Evolutionary conservation across 1,140 invertebrate genomes (phyloP).

Genomic region (Papilio xuthus): DNA sequence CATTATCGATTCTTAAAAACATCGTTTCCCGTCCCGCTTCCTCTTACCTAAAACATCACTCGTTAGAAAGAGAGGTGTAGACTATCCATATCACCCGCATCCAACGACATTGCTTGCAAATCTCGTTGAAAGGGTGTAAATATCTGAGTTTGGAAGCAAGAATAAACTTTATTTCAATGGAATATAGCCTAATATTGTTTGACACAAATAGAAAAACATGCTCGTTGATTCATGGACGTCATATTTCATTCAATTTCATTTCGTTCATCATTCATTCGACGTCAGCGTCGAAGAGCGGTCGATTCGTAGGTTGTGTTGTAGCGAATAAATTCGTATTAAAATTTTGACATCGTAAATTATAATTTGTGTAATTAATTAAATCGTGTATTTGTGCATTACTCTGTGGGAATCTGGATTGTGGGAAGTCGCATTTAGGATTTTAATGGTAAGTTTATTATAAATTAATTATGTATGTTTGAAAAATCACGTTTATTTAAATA

Average conservation of each 20-base stretch:
- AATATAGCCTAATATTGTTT: constrained; percentile 38
- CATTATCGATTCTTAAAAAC: constrained; percentile 77
- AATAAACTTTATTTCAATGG: not conserved
- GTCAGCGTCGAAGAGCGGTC: constrained; percentile 21
- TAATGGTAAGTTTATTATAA: constrained; percentile 19
- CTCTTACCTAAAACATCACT: constrained; percentile 17
- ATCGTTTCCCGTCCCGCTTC: constrained; percentile 50
- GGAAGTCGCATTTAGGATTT: constrained; percentile 12
- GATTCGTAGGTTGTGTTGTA: not conserved
- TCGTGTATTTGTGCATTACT: constrained; percentile 24
- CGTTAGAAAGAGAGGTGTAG: constrained; percentile 47
- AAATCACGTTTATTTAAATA: not conserved
- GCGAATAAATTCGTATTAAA: constrained; percentile 12
- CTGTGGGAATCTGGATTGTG: constrained; percentile 26
- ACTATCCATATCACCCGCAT: constrained; percentile 60
- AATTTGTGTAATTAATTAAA: constrained; percentile 23
- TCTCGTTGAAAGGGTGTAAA: constrained; percentile 38
- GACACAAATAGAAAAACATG: not conserved
- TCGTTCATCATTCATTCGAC: constrained; percentile 31
- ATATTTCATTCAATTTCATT: constrained; percentile 25
- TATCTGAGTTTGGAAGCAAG: constrained; percentile 29
- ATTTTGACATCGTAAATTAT: constrained; percentile 11
- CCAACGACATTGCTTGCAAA: constrained; percentile 61
- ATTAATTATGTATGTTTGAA: not conserved
- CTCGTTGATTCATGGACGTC: constrained; percentile 1